Conservation (phyloP, 2,888 invertebrate genomes). For the Lepidocyrtoides sp. region DNA sequence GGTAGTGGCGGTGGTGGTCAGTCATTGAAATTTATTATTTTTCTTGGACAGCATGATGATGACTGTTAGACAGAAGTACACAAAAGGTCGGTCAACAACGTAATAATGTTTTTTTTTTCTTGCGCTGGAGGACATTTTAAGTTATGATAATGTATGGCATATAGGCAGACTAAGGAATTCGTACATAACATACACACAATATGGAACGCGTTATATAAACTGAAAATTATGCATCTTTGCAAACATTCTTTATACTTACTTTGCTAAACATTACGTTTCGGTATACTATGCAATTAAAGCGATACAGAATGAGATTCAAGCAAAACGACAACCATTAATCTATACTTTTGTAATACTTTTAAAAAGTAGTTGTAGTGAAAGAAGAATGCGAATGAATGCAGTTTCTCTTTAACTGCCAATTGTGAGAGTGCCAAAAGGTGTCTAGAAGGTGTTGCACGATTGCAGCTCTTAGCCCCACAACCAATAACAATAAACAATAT, state of each 20-base stretch:
- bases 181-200: too few species aligned
- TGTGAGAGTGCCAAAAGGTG: slow-evolving; percentile 31
- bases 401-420: background rate
- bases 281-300: too few species aligned
- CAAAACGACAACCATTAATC: slow-evolving; percentile 55
- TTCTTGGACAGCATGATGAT: slow-evolving; percentile 23
- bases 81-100: slow-evolving; percentile 5
- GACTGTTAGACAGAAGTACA: background rate
- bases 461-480: background rate
- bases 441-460: slow-evolving; percentile 11
- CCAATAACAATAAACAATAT: slow-evolving; percentile 66
- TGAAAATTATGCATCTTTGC: too few species aligned
- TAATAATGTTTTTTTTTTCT: slow-evolving; percentile 19
- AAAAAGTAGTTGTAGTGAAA: background rate
- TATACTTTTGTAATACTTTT: background rate
- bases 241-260: too few species aligned
- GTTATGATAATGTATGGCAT: slow-evolving; percentile 18
- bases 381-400: background rate
- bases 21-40: slow-evolving; percentile 36
- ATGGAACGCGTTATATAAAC: too few species aligned
- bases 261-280: too few species aligned
- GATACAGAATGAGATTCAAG: too few species aligned
- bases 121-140: slow-evolving; percentile 64
- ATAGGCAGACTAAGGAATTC: background rate
- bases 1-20: slow-evolving; percentile 4